Conservation (phyloP, 2,888 invertebrate genomes). For the Dorcus parallelipipedus region DNA sequence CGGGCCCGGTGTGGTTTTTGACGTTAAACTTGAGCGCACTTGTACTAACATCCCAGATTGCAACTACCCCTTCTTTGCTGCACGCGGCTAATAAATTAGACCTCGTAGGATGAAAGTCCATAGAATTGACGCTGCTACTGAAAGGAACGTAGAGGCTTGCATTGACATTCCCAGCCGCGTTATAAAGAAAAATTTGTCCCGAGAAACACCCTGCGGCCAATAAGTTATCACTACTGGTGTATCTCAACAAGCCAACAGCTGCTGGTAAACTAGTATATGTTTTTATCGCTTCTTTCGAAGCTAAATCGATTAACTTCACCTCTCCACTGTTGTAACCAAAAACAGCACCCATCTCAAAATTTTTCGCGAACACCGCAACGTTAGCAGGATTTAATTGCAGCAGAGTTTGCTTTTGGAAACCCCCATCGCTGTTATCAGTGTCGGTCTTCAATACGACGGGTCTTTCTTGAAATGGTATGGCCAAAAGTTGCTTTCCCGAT, state of each 20-base stretch:
- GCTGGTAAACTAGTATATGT: conserved; percentile 26
- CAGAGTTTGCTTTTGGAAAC: conserved; percentile 3
- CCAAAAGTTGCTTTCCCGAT: conserved; percentile 27
- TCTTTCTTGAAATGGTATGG: conserved; percentile 6
- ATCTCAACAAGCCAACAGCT: conserved; percentile 33
- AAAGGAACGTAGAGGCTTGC: conserved; percentile 25
- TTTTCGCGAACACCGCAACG: conserved; percentile 31
- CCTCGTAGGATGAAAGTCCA: conserved; percentile 25
- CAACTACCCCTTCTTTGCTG: conserved; percentile 30
- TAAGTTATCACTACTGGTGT: conserved; percentile 33
- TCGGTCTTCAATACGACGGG: conserved; percentile 8
- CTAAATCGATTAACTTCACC: conserved; percentile 33
- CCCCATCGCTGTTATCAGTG: not conserved
- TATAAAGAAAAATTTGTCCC: conserved; percentile 30
- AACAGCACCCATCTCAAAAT: conserved; percentile 26
- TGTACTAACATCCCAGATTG: conserved; percentile 29
- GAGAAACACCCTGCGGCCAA: conserved; percentile 29
- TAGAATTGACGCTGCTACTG: conserved; percentile 24
- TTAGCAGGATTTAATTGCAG: conserved; percentile 15
- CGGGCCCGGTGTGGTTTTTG: conserved; percentile 13
- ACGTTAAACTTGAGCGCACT: conserved; percentile 15
- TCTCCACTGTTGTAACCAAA: conserved; percentile 34
- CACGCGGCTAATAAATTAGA: conserved; percentile 24
- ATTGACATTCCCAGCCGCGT: conserved; percentile 17
- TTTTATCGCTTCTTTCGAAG: conserved; percentile 23